These are phyloP conservation scores for Muntiacus muntjak DNA, from an alignment of 2,113 vertebrate species.

Conservation along the genomic window DNA sequence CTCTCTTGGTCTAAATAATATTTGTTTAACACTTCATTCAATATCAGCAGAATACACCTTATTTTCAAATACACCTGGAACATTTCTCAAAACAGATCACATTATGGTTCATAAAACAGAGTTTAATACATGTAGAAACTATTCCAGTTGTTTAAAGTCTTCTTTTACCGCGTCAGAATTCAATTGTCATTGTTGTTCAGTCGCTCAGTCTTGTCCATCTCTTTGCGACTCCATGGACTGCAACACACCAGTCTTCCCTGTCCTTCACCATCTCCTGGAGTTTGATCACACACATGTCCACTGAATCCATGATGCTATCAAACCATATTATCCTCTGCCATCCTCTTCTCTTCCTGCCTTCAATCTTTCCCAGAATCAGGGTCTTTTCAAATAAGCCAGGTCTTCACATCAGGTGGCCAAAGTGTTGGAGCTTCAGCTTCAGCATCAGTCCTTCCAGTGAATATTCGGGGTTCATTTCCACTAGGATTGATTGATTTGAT, in stretches of 20 bases:
- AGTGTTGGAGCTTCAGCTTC: not conserved
- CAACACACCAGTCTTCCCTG: not conserved
- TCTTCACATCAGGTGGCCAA: rapidly evolving
- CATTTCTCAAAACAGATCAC: not conserved
- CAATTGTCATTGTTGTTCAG: not conserved
- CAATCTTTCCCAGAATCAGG: not conserved
- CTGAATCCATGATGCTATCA: not conserved
- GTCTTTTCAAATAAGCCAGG: not conserved
- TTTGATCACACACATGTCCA: not conserved
- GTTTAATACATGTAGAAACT: not conserved
- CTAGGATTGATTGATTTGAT: not conserved
- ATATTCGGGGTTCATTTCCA: not conserved
- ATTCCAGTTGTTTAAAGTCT: not conserved
- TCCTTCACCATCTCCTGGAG: not conserved
- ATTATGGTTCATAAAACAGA: not conserved
- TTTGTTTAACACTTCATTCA: not conserved
- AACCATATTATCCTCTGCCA: not conserved
- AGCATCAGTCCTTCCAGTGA: not conserved
- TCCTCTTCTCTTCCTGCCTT: not conserved
- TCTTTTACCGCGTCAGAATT: not conserved
- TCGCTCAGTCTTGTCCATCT: not conserved
- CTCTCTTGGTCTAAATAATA: not conserved
- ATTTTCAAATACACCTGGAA: not conserved
- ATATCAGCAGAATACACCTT: not conserved
- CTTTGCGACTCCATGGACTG: not conserved